phyloP scores from a whole-genome alignment of 2,797 vertebrate genomes.

The Coracias cyanogaster region DNA sequence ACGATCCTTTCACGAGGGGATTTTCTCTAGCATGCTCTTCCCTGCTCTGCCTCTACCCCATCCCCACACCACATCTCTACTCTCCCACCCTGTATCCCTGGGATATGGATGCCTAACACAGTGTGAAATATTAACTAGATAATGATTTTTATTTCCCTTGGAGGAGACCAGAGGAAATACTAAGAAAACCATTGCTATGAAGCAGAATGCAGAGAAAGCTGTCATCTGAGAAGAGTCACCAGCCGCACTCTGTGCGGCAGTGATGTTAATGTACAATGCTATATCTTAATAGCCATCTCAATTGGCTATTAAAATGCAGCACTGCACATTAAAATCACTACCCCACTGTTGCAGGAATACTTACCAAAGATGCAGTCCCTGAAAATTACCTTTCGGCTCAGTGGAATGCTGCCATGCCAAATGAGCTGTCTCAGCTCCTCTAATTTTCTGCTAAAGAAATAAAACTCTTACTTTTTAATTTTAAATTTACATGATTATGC shows the following conservation, averaged over 20 bases:
- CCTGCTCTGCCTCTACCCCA: background rate
- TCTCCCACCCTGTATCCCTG: background rate
- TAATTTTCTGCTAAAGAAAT: constrained; percentile 41
- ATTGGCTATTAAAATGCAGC: constrained; percentile 60
- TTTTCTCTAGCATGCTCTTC: background rate
- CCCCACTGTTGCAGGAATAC: constrained; percentile 11
- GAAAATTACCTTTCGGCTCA: constrained; percentile 39
- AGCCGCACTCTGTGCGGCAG: background rate
- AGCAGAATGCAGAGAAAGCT: background rate
- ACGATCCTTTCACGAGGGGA: background rate
- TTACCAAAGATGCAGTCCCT: constrained; percentile 24
- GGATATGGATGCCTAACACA: background rate
- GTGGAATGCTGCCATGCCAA: constrained; percentile 7
- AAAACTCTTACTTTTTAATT: constrained; percentile 22
- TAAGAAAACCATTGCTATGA: background rate
- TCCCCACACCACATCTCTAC: background rate
- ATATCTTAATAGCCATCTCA: constrained; percentile 59
- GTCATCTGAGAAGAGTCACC: background rate
- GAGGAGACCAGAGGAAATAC: background rate
- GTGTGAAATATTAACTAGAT: constrained; percentile 46
- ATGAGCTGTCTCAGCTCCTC: constrained; percentile 1
- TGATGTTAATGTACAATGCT: constrained; percentile 31
- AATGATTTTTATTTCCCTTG: constrained; percentile 30
- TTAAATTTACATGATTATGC: background rate
- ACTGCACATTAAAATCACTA: constrained; percentile 44